Evolutionary conservation across 2,113 vertebrate species (phyloP).

Genomic region (cattle (Bos taurus)): DNA sequence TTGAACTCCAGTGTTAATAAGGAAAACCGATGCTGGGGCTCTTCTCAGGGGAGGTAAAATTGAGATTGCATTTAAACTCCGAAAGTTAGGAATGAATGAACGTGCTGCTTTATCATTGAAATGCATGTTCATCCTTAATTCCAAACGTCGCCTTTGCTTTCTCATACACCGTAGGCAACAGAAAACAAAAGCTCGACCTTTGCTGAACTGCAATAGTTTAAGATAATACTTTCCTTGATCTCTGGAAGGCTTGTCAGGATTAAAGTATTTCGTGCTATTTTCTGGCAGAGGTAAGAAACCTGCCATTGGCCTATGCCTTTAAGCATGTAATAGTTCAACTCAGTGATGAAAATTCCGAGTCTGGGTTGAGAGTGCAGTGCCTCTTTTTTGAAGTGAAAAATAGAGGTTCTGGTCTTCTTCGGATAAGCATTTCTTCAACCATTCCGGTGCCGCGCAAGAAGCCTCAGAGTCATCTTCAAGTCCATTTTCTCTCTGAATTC

Average conservation of each 20-base stretch:
- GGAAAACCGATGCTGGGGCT: not conserved
- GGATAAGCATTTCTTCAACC: not conserved
- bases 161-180: not conserved
- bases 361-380: not conserved
- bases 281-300: not conserved
- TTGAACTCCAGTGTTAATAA: not conserved
- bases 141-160: not conserved
- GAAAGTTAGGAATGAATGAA: not conserved
- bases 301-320: not conserved
- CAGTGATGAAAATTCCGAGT: not conserved
- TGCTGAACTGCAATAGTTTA: not conserved
- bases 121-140: not conserved
- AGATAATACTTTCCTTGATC: not conserved
- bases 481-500: not conserved
- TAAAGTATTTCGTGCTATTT: not conserved
- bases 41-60: not conserved
- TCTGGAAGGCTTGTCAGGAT: not conserved
- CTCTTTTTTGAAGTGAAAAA: slow-evolving; percentile 18
- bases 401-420: not conserved
- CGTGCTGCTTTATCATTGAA: not conserved
- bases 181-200: not conserved
- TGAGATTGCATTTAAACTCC: not conserved
- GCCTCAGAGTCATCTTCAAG: not conserved
- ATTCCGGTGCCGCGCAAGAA: not conserved
- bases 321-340: not conserved